A percentile compares a stretch with the other conserved stretches of the same genome.
Evolutionary conservation across 2,797 vertebrate genomes (phyloP).

Genomic region (Smutsia temminckii): DNA sequence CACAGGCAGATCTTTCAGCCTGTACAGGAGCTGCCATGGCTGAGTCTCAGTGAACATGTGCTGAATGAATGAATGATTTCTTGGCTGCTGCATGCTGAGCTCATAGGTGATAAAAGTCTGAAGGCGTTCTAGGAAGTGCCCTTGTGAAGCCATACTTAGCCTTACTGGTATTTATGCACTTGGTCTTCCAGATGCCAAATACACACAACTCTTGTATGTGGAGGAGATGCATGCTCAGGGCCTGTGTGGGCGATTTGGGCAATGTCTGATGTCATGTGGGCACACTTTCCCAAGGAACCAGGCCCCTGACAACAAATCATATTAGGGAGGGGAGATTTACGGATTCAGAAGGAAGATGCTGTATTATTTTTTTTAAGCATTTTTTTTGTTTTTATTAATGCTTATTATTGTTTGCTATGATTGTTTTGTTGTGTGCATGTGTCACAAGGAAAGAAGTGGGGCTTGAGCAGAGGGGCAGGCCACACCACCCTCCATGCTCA

Average conservation of each 20-base stretch:
- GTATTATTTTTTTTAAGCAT: neutral
- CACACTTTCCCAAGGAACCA: neutral
- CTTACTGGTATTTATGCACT: neutral
- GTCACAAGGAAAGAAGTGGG: neutral
- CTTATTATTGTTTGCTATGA: neutral
- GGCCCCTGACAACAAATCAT: neutral
- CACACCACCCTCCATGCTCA: neutral
- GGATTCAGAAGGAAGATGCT: neutral
- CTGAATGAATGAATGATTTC: neutral
- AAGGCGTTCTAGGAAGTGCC: neutral
- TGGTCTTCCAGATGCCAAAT: neutral
- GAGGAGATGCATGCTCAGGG: neutral
- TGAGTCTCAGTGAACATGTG: neutral
- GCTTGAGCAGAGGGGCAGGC: neutral
- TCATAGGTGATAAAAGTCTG: neutral
- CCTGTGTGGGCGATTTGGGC: no score
- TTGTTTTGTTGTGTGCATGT: neutral
- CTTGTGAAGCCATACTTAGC: neutral
- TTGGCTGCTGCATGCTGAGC: neutral
- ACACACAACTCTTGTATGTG: no score
- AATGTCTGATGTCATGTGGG: neutral
- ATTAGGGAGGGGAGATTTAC: neutral
- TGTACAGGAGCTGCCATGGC: neutral
- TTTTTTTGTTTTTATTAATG: neutral
- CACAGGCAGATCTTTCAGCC: neutral